Conservation (phyloP, 2,113 vertebrate species). For the Gasterosteus aculeatus region DNA sequence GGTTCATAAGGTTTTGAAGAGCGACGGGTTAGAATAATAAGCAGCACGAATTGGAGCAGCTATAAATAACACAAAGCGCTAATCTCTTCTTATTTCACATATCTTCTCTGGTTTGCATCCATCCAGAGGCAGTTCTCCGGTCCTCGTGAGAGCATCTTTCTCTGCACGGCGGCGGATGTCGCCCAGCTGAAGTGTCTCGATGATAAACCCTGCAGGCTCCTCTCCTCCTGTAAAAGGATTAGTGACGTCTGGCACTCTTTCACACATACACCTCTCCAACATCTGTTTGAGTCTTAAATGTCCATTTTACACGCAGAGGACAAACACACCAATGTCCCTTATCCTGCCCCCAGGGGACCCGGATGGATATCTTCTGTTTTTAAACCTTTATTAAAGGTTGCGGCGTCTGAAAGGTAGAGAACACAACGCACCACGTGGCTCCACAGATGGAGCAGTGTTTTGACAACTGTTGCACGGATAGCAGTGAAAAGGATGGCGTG, state of each 20-base stretch:
- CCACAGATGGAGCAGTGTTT: not conserved
- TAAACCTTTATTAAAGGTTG: not conserved
- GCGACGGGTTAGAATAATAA: conserved; percentile 16
- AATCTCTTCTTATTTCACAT: not conserved
- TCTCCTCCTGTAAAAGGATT: conserved; percentile 50
- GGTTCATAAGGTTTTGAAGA: conserved; percentile 14
- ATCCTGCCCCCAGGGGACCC: not conserved
- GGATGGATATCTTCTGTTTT: not conserved
- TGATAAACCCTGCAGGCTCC: conserved; percentile 52
- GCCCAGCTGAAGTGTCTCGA: conserved; percentile 32
- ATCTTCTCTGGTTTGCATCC: conserved; percentile 15
- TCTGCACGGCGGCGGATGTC: conserved; percentile 5
- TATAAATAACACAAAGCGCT: conserved; percentile 41
- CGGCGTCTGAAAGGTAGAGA: not conserved
- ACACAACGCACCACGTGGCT: not conserved
- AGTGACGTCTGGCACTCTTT: conserved; percentile 54
- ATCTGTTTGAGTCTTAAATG: conserved; percentile 8
- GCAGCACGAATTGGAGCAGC: conserved; percentile 7
- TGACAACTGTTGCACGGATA: not conserved
- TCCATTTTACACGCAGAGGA: not conserved
- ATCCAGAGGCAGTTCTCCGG: not conserved
- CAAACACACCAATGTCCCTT: not conserved
- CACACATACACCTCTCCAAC: conserved; percentile 19
- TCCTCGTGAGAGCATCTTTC: conserved; percentile 12
- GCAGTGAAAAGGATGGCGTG: too few species aligned